Percentiles rank a stretch among this genome's conserved stretches.
Conservation (phyloP, 2,113 vertebrate genomes). For the Channa maculata region DNA sequence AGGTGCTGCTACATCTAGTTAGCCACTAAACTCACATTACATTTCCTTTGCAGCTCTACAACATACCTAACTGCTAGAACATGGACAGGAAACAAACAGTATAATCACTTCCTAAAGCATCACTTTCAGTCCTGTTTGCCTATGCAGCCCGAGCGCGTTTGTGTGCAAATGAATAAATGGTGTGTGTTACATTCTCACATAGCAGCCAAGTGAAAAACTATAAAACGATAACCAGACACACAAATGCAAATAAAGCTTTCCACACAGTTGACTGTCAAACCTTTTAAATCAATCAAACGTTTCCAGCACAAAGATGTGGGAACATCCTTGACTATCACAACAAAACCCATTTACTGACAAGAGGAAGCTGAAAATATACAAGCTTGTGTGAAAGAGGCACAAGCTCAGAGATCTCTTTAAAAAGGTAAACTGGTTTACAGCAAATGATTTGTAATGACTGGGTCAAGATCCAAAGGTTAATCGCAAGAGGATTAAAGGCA, state of each 20-base stretch:
- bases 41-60: constrained; percentile 37
- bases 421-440: constrained; percentile 25
- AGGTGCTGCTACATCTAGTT: not conserved
- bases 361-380: not conserved
- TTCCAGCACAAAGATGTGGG: not conserved
- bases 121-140: constrained; percentile 29
- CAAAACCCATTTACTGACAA: not conserved
- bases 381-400: not conserved
- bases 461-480: constrained; percentile 27
- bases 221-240: not conserved
- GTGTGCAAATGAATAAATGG: not conserved
- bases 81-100: constrained; percentile 64
- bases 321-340: not conserved
- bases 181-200: not conserved
- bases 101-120: constrained; percentile 62
- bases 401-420: not conserved
- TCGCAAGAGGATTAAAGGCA: constrained; percentile 43
- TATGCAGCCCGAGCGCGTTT: not conserved
- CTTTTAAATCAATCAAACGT: not conserved
- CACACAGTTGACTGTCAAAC: not conserved
- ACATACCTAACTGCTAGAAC: constrained; percentile 29
- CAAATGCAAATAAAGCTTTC: constrained; percentile 10
- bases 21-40: not conserved
- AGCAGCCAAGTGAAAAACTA: not conserved
- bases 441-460: constrained; percentile 48